Base-by-base conservation (phyloP, 2,113 vertebrate species). In the Pitta sordida region DNA sequence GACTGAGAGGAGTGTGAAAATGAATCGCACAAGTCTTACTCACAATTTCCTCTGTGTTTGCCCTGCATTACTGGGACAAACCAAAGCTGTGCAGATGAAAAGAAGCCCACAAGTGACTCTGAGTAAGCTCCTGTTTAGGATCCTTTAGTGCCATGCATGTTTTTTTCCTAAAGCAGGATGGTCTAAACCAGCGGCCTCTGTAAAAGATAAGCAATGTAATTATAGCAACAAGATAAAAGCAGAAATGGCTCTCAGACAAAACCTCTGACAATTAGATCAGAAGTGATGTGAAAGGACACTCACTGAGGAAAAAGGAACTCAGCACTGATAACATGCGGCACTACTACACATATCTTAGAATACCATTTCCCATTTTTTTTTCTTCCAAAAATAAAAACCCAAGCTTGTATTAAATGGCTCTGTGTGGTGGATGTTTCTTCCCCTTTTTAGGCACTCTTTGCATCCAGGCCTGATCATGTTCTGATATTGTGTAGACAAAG, bases 121-220 rank as follows among this genome's bases (percentile, higher is more conserved):
- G 84, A 91, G 51, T 70, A 94, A 93, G 70, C 46, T 68, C 63
- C 59, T 88, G 46, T 65, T 86, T 75, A 56, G 74, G 83, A 85
- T 79, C 52, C 46, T 87, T 76, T 70, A 73, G 69, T 49, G 41
- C 1, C 2, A 14, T 67, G 9, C 29, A 20, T 74, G 14, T 37
- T 62, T 81, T 70, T 68, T 69, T 8, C 10, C 74, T 88, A 73
- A 92, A 91, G 52, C 89, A 93, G 83, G 80, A 89, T 89, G 69
- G 69, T 84, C 46, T 91, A 73, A 93, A 79, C 37, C 86, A 95
- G 81, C 62, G 82, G 65, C 37, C 62, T 58, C 70, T 89, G 89
- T 92, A 89, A 92, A 95, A 96, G 89, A 96, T 82, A 96, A 96
- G 83, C 58, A 91, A 85, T 95, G 88, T 94, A 94, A 96, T 96